Evolutionary conservation across 2,888 invertebrate genomes (phyloP), one percentile per base, ranked within the genome.

Genomic region (Tiliacea aurago): DNA sequence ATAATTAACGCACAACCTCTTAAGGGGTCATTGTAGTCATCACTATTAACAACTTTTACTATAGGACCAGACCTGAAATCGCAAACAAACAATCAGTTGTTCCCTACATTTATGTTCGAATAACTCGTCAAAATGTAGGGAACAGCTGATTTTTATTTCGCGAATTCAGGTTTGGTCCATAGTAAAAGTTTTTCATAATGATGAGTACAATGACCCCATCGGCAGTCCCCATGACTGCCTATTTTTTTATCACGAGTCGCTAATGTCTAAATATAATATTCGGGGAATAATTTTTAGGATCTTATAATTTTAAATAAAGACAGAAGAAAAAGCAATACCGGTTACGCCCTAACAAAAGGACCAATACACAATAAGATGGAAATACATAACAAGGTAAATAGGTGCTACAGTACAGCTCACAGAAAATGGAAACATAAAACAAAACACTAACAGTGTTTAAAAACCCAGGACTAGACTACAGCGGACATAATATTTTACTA

Each of bases 401-500:
- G 15, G 7, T 41, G n/a, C 41, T 15, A 33, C 20, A 28, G 15
- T 15, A 33, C 20, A 28, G 15, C 51, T 51, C 37, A 23, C 13
- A 28, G 55, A 55, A 55, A 28, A 55, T 28, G 55, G 55, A 75
- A 71, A 71, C 75, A 80, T 80, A 71, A 83, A 80, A 71, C 65
- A 79, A 71, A 62, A 61, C 37, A 73, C 73, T 59, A 76, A 76
- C 68, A 61, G n/a, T 55, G 64, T 41, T 68, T 43, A 53, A 64
- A 43, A 76, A 74, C 55, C 65, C 62, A 62, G 72, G 77, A 80
- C 67, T 59, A 76, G 58, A 78, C 67, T 56, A 59, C 37, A 77
- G 53, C 81, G 80, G 81, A 81, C 68, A 81, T 80, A 80, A 81
- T 81, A 81, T 84, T 81, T 83, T 84, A 84, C 74, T 76, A 76